Evolutionary conservation across 2,888 invertebrate genomes (phyloP), one percentile per base, ranked within the genome.

Genomic region (Cephonodes hylas): DNA sequence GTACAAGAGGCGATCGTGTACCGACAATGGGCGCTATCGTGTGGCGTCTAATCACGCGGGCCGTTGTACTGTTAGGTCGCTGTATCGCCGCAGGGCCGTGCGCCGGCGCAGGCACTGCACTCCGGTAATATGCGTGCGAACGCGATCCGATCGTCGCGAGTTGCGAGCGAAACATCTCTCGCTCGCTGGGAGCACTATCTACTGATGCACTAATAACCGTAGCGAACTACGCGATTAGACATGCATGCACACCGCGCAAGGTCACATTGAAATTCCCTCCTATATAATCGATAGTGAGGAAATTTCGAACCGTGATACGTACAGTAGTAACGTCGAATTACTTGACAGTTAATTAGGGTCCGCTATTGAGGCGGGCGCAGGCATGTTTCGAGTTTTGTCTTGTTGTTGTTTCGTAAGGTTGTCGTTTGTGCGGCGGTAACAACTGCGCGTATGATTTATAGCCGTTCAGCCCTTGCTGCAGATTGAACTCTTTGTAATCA

Each of bases 71-170:
- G 89, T 89, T 89, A 89, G 86, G 84, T 86, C 81, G 82, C 76
- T 78, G 83, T 79, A 77, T 76, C 71, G 86, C 89, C 85, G 69
- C 78, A 77, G 85, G 89, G 81, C 66, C 63, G 68, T 70, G 69
- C 64, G 67, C 67, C 20, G 27, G 62, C 53, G 44, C 56, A 45
- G 65, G 59, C 75, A 77, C 70, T 67, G 80, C 79, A 75, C 79
- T n/a, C 69, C 64, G 77, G 85, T 91, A 91, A 91, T 90, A 88
- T 90, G 91, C 91, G 92, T 92, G 91, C 91, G 91, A 91, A 91
- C 86, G 82, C 83, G 86, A 88, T 89, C 78, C 83, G 83, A 89
- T 89, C 87, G 85, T 82, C 84, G 63, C 59, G 22, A 38, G 42
- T 31, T 45, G 58, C 58, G 10, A 44, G 44, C 57, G 22, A 27